Conservation (phyloP, 2,797 vertebrate species). For the Pseudocheirus occidentalis region DNA sequence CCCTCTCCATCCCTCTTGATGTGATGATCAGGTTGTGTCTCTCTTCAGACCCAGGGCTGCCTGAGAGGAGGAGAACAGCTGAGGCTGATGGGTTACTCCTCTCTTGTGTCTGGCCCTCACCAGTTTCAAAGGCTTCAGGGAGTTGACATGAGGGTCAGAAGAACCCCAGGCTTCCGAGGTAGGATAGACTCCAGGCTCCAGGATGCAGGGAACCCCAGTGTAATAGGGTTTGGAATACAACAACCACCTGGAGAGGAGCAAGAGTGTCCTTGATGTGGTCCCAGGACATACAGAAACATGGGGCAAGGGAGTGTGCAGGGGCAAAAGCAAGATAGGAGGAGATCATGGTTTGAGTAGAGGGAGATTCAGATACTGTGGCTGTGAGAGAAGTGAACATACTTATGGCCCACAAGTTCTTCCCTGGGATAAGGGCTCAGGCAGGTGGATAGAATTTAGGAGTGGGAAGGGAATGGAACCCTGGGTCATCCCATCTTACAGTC, state of each 20-base stretch:
- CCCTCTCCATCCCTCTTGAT: not conserved
- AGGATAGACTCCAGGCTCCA: slow-evolving; percentile 93
- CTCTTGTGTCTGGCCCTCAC: slow-evolving; percentile 83
- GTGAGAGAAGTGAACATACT: not conserved
- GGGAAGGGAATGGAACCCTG: slow-evolving; percentile 2
- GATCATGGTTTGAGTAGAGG: not conserved
- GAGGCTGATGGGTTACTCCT: not conserved
- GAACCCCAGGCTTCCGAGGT: slow-evolving; percentile 91
- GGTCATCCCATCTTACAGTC: slow-evolving; percentile 88
- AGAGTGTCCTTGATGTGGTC: not conserved
- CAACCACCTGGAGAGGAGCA: slow-evolving; percentile 88
- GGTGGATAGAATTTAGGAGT: not conserved
- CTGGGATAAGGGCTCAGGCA: not conserved
- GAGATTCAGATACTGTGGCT: not conserved
- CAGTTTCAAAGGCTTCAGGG: slow-evolving; percentile 93
- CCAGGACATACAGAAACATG: not conserved
- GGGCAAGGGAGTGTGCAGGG: not conserved
- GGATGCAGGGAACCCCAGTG: slow-evolving; percentile 89
- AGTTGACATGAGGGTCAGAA: slow-evolving; percentile 89
- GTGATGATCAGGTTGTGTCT: not conserved
- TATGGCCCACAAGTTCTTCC: not conserved
- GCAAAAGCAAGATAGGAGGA: not conserved
- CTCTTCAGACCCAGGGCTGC: not conserved
- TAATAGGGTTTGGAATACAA: slow-evolving; percentile 95
- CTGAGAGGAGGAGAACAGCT: not conserved